Evolutionary conservation across 2,888 invertebrate species (phyloP).

Genomic region (Lasioglossum vierecki): DNA sequence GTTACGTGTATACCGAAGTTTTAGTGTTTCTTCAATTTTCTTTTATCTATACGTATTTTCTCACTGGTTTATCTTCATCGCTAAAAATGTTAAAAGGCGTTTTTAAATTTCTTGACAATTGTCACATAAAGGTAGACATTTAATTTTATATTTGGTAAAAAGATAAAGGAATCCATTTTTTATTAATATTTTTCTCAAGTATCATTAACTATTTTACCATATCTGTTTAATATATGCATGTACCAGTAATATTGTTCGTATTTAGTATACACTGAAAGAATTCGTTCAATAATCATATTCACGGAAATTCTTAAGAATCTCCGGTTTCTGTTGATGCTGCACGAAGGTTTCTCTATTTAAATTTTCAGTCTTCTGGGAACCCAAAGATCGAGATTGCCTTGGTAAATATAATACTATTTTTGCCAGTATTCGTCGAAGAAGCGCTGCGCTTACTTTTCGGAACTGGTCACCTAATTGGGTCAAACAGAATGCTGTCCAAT

Average conservation of each 20-base stretch:
- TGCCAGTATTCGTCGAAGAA: background rate
- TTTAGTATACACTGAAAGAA: background rate
- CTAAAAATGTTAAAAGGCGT: no score
- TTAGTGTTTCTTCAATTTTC: no score
- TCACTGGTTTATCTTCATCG: no score
- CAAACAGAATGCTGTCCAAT: background rate
- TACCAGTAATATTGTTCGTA: background rate
- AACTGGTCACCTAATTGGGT: conserved; percentile 11
- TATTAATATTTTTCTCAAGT: background rate
- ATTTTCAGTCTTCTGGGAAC: background rate
- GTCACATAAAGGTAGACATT: no score
- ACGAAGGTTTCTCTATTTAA: background rate
- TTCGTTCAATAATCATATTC: background rate
- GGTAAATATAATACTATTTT: background rate
- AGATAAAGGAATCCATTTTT: background rate
- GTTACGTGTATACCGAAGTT: no score
- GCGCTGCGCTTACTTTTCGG: background rate
- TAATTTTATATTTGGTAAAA: background rate
- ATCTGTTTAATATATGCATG: background rate
- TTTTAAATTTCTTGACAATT: no score
- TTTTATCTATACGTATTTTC: no score
- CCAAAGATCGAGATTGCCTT: background rate
- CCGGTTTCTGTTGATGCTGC: background rate
- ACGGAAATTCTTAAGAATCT: background rate
- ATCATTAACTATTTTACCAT: background rate